Percentiles rank a stretch among this genome's conserved stretches.
phyloP scores from a whole-genome alignment of 1,140 invertebrate species.

The Vanessa atalanta region DNA sequence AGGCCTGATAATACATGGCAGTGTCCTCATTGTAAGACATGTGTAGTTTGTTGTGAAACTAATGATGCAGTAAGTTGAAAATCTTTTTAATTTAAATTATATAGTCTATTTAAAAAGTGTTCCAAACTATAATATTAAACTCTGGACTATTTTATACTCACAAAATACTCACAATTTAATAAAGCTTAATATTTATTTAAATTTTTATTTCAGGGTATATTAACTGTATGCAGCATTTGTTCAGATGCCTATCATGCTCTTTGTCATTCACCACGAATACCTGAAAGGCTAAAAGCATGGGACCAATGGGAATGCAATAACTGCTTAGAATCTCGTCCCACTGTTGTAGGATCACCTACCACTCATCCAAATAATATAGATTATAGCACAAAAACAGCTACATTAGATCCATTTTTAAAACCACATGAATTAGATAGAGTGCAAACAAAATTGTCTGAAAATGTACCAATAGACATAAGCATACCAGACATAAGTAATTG shows the following conservation, averaged over 20 bases:
- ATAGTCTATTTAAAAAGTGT: conserved; percentile 56
- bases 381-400: conserved; percentile 50
- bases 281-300: conserved; percentile 79
- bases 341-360: conserved; percentile 60
- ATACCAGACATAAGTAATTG: conserved; percentile 91
- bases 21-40: conserved; percentile 87
- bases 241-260: conserved; percentile 90
- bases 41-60: conserved; percentile 86
- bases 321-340: conserved; percentile 77
- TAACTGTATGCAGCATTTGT: conserved; percentile 90
- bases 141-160: too few species aligned
- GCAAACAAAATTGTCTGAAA: conserved; percentile 59
- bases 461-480: conserved; percentile 82
- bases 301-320: conserved; percentile 83
- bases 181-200: conserved; percentile 7
- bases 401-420: conserved; percentile 70
- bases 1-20: conserved; percentile 86
- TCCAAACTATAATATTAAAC: conserved; percentile 6
- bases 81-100: not conserved
- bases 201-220: conserved; percentile 81
- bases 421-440: conserved; percentile 73
- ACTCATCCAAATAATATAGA: conserved; percentile 60
- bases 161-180: too few species aligned
- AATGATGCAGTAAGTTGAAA: conserved; percentile 84
- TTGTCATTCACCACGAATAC: conserved; percentile 86